Percentiles rank a stretch among this genome's conserved stretches.
Evolutionary conservation across 2,888 invertebrate genomes (phyloP).

Genomic region (Rhagophthalmus giganteus): DNA sequence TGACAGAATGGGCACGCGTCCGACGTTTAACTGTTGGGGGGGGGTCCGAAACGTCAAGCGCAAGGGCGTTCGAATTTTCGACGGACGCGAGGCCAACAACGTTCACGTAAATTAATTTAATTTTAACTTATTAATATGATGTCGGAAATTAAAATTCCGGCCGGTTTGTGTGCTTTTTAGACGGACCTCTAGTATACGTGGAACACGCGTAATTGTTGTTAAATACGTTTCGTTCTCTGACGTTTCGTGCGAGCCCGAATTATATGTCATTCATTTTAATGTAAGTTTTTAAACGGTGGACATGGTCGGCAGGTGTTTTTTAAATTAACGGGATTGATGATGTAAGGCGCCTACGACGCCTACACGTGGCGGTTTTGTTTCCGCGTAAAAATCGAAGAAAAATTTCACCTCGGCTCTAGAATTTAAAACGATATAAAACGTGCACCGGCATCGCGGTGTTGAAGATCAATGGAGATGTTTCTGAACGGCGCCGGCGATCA

Average conservation of each 20-base stretch:
- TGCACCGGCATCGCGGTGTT: neutral
- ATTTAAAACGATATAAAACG: no score
- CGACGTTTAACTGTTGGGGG: constrained; percentile 35
- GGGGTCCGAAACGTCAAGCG: constrained; percentile 28
- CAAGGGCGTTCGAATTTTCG: constrained; percentile 22
- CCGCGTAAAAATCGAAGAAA: no score
- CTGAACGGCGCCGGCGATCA: neutral
- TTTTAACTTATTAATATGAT: constrained; percentile 22
- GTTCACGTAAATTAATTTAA: constrained; percentile 24
- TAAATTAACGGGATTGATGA: no score
- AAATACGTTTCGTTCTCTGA: constrained; percentile 13
- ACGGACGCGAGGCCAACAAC: constrained; percentile 5
- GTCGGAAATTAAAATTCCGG: constrained; percentile 16
- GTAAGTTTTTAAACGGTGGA: no score
- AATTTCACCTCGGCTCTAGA: no score
- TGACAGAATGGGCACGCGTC: constrained; percentile 47
- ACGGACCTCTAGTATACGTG: neutral
- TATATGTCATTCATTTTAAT: no score
- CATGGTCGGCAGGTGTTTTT: no score
- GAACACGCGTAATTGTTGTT: constrained; percentile 6
- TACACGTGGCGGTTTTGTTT: no score
- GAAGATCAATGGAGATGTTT: neutral
- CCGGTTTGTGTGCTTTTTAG: constrained; percentile 3
- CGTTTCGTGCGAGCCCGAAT: constrained; percentile 9
- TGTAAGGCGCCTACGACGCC: no score